Percentiles rank a stretch among this genome's conserved stretches.
Conservation (phyloP, 2,797 vertebrate species). For the Odontamblyopus lacepedii region DNA sequence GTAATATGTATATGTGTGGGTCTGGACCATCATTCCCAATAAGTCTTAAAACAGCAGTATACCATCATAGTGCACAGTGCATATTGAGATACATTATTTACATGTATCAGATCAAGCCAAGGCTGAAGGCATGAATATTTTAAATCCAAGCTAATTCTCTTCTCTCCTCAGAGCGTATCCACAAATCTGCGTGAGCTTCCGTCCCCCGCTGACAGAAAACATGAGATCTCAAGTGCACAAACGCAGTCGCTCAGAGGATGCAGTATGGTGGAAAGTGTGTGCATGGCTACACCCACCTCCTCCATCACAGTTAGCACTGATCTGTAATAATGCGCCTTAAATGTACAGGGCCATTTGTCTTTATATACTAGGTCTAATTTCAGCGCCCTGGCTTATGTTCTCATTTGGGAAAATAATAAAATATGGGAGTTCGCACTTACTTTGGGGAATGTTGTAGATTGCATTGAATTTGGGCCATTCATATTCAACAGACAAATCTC, state of each 20-base stretch:
- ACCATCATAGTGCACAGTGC: background rate
- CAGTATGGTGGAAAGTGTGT: background rate
- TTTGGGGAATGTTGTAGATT: background rate
- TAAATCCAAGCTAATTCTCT: conserved; percentile 6
- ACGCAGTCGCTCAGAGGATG: background rate
- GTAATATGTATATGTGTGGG: no score
- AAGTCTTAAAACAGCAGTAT: background rate
- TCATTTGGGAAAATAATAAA: conserved; percentile 18
- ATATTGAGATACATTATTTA: conserved; percentile 13
- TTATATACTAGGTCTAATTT: conserved; percentile 22
- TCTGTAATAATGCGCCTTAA: conserved; percentile 38
- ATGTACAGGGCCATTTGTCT: conserved; percentile 37
- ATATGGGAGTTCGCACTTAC: conserved; percentile 12
- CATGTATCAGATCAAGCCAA: background rate
- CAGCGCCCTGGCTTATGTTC: conserved; percentile 3
- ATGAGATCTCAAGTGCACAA: background rate
- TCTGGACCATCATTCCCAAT: background rate
- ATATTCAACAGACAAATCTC: background rate
- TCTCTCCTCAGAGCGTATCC: conserved; percentile 1
- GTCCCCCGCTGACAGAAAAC: conserved; percentile 3
- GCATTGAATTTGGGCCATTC: conserved; percentile 4
- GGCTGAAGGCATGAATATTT: conserved; percentile 1
- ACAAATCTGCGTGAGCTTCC: background rate
- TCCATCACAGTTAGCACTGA: conserved; percentile 35
- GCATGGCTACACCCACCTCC: conserved; percentile 22